Percentiles rank a stretch among this genome's conserved stretches.
Evolutionary conservation across 2,113 vertebrate genomes (phyloP).

Genomic region (Telmatochromis sp.): DNA sequence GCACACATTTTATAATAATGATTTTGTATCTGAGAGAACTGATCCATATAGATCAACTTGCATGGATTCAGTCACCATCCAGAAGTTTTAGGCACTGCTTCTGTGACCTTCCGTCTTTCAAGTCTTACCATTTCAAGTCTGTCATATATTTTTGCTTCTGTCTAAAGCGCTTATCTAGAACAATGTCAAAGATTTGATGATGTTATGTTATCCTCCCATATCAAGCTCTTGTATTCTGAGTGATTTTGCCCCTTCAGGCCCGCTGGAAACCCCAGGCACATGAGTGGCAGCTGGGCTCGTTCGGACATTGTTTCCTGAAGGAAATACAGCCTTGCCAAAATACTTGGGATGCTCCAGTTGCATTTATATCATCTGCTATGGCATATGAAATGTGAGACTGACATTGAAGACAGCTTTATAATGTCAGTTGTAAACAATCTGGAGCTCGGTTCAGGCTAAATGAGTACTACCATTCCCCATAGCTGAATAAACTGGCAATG

Average conservation of each 20-base stretch:
- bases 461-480: background rate
- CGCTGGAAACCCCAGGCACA: slow-evolving; percentile 4
- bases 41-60: background rate
- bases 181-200: background rate
- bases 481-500: background rate
- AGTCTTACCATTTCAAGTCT: background rate
- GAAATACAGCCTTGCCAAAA: slow-evolving; percentile 29
- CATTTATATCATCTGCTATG: slow-evolving; percentile 46
- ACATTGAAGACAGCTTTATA: slow-evolving; percentile 39
- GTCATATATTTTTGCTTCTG: background rate
- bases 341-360: slow-evolving; percentile 49
- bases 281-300: slow-evolving; percentile 33
- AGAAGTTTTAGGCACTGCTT: background rate
- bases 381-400: slow-evolving; percentile 42
- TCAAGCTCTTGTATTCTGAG: background rate
- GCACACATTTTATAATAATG: background rate
- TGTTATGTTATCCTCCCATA: background rate
- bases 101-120: background rate
- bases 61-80: background rate
- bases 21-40: background rate
- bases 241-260: background rate
- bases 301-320: slow-evolving; percentile 46
- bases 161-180: background rate
- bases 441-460: background rate
- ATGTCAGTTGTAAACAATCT: slow-evolving; percentile 22